phyloP scores from a whole-genome alignment of 2,113 vertebrate genomes.

The Passer montanus region DNA sequence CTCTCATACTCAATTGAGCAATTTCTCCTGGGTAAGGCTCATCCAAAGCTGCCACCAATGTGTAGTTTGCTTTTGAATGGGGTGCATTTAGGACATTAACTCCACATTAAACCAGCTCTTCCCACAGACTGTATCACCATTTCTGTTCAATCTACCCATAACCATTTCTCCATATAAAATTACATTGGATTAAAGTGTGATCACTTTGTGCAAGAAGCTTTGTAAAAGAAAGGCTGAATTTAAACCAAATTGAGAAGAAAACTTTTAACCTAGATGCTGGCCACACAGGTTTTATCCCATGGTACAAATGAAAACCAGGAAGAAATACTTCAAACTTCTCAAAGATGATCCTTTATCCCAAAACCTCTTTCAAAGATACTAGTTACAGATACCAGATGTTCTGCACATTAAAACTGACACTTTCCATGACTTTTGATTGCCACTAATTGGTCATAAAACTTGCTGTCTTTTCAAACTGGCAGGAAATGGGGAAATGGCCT shows the following conservation, averaged over 20 bases:
- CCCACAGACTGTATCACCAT: background rate
- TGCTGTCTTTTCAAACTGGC: background rate
- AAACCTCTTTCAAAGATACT: background rate
- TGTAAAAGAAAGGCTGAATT: background rate
- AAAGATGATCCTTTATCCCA: background rate
- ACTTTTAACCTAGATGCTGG: background rate
- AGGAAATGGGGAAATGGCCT: background rate
- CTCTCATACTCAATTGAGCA: background rate
- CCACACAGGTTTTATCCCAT: background rate
- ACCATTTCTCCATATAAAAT: background rate
- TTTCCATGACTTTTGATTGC: background rate
- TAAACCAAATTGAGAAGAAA: background rate
- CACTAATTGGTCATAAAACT: conserved; percentile 7
- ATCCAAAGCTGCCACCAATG: background rate
- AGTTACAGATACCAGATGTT: background rate
- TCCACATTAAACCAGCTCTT: background rate
- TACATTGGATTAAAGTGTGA: background rate
- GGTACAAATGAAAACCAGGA: background rate
- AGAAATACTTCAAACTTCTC: background rate
- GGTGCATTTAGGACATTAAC: background rate
- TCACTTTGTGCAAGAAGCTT: background rate
- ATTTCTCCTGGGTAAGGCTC: background rate
- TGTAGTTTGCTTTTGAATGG: background rate
- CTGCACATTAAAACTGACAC: background rate
- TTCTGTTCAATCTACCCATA: background rate